Evolutionary conservation across 53 echinoderm and acorn worm genomes (phyloP).

Genomic region (Paracentrotus lividus): DNA sequence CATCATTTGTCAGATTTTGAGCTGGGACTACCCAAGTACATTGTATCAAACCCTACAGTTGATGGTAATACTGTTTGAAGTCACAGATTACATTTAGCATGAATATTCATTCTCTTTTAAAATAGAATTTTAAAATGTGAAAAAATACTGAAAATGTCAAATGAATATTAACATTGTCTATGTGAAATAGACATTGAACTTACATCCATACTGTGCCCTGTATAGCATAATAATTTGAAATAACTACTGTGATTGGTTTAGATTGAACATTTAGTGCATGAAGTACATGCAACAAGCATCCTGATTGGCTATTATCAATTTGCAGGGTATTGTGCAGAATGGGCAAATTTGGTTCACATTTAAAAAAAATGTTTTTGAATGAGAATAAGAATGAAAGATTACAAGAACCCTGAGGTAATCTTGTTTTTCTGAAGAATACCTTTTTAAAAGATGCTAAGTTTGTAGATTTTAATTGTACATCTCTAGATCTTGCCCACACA

Average conservation of each 20-base stretch:
- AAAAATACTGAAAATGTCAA: background rate
- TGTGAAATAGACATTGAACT: background rate
- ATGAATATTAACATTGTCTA: background rate
- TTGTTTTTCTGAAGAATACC: too few relatives aligned
- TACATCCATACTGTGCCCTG: too few relatives aligned
- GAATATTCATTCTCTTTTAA: background rate
- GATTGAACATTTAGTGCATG: too few relatives aligned
- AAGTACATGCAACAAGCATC: too few relatives aligned
- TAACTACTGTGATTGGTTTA: too few relatives aligned
- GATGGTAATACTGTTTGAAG: background rate
- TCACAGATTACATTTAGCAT: background rate
- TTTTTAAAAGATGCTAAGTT: background rate
- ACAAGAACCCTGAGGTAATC: too few relatives aligned
- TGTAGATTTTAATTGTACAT: background rate
- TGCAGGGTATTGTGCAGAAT: too few relatives aligned
- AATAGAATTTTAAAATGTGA: background rate
- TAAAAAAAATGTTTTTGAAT: too few relatives aligned
- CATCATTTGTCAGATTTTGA: background rate
- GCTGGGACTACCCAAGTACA: background rate
- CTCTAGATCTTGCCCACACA: background rate
- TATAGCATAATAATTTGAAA: too few relatives aligned
- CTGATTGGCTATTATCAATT: too few relatives aligned
- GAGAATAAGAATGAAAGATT: too few relatives aligned
- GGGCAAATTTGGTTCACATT: too few relatives aligned
- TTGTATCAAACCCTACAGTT: background rate